These are phyloP conservation scores for Petrocephalus microphthalmus DNA, from an alignment of 2,113 vertebrate genomes.

Conservation along the genomic window DNA sequence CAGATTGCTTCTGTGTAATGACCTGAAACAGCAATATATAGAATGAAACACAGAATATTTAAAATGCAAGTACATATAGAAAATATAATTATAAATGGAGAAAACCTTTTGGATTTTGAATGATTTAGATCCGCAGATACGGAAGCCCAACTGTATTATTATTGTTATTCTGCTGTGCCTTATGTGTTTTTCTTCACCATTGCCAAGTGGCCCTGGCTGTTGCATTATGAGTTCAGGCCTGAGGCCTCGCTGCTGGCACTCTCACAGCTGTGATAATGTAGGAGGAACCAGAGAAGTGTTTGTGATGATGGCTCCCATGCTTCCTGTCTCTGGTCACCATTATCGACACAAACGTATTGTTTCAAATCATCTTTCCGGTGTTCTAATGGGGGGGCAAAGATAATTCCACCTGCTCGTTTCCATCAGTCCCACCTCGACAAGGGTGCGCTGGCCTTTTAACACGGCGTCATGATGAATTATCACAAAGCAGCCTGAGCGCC, in stretches of 20 bases:
- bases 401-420: slow-evolving; percentile 91
- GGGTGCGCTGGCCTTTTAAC: slow-evolving; percentile 88
- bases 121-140: not conserved
- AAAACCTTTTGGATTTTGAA: not conserved
- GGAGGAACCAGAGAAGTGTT: slow-evolving; percentile 66
- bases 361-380: slow-evolving; percentile 86
- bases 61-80: not conserved
- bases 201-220: no score
- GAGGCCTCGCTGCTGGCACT: slow-evolving; percentile 44
- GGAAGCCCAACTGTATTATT: not conserved
- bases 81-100: not conserved
- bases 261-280: slow-evolving; percentile 54
- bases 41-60: not conserved
- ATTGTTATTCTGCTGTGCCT: not conserved
- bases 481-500: slow-evolving; percentile 88
- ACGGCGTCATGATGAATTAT: slow-evolving; percentile 92
- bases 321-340: slow-evolving; percentile 82
- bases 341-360: slow-evolving; percentile 89
- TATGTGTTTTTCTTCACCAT: not conserved
- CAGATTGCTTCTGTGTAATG: not conserved
- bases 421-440: slow-evolving; percentile 91
- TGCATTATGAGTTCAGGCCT: not conserved
- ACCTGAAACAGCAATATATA: not conserved
- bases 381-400: slow-evolving; percentile 75
- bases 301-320: slow-evolving; percentile 78